Evolutionary conservation across 2,888 invertebrate genomes (phyloP).

Genomic region (Drosophila affinis): DNA sequence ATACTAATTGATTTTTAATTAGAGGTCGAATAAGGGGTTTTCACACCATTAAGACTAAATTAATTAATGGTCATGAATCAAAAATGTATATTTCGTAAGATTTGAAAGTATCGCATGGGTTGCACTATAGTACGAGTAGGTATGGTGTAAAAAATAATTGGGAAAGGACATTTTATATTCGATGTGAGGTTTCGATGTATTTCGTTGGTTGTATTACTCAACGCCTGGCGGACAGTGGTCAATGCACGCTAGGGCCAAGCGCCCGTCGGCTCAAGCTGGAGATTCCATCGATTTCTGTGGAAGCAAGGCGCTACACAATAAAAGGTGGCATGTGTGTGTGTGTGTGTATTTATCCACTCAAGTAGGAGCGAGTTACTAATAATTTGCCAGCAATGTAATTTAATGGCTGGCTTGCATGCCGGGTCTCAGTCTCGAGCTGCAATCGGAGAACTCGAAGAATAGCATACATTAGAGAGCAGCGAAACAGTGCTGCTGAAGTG

Average conservation of each 20-base stretch:
- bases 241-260: constrained; percentile 75
- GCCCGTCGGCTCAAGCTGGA: constrained; percentile 42
- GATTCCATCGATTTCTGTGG: constrained; percentile 72
- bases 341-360: constrained; percentile 31
- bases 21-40: neutral
- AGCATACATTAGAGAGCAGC: constrained; percentile 12
- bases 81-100: no score
- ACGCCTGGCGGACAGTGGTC: constrained; percentile 65
- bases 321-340: constrained; percentile 12
- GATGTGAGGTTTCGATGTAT: neutral
- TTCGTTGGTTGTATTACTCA: constrained; percentile 38
- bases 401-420: constrained; percentile 67
- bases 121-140: neutral
- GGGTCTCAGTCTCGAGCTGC: constrained; percentile 15
- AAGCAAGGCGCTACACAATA: constrained; percentile 24
- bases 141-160: neutral
- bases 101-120: no score
- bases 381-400: constrained; percentile 52
- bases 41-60: neutral
- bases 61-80: neutral
- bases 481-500: constrained; percentile 33
- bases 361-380: constrained; percentile 46
- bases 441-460: neutral
- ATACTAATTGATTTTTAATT: no score
- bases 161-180: constrained; percentile 27